Conservation (phyloP, 2,797 vertebrate species). For the Columba guinea region DNA sequence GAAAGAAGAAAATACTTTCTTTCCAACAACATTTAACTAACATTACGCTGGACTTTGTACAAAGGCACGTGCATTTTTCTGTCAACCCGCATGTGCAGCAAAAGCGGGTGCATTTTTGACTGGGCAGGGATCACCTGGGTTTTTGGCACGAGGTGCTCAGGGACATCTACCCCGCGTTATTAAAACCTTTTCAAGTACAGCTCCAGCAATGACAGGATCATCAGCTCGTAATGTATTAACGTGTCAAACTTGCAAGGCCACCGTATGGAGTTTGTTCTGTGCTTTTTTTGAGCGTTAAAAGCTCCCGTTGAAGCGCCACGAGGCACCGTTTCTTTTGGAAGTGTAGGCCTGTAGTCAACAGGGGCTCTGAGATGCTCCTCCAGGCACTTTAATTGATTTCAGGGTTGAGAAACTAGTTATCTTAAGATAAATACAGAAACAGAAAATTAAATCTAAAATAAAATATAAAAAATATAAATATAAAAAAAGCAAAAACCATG, state of each 20-base stretch:
- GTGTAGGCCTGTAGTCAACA: background rate
- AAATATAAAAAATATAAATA: too few species aligned
- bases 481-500: accelerated
- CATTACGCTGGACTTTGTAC: background rate
- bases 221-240: background rate
- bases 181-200: background rate
- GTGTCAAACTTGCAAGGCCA: background rate
- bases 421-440: background rate
- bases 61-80: background rate
- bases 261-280: background rate
- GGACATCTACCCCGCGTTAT: background rate
- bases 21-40: background rate
- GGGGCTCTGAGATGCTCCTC: background rate
- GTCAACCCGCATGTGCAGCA: background rate
- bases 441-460: too few species aligned
- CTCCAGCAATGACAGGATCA: background rate
- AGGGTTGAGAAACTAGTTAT: background rate
- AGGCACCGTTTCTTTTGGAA: background rate
- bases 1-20: background rate
- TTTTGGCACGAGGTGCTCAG: background rate
- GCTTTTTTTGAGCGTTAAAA: background rate
- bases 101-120: background rate
- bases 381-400: background rate
- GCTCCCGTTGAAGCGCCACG: background rate
- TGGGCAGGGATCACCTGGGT: accelerated